Evolutionary conservation across 2,797 vertebrate species (phyloP).

Genomic region (Octomys mimax): DNA sequence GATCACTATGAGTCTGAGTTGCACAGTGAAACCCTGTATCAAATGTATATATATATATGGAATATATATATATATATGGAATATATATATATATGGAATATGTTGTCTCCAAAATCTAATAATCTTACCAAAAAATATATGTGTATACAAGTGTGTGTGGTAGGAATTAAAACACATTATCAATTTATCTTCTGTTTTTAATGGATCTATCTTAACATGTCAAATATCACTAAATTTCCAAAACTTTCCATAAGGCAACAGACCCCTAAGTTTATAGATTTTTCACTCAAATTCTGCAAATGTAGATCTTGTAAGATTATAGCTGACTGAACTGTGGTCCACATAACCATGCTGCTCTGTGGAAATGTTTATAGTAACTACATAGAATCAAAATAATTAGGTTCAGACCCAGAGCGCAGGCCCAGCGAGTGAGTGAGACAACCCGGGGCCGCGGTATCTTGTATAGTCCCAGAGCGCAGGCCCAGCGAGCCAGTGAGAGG

Average conservation of each 20-base stretch:
- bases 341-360: not conserved
- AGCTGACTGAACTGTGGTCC: not conserved
- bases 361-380: not conserved
- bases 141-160: not conserved
- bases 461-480: too few relatives aligned
- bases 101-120: not conserved
- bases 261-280: not conserved
- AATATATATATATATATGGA: too few relatives aligned
- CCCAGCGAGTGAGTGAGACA: too few relatives aligned
- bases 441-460: too few relatives aligned
- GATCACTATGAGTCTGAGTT: too few relatives aligned
- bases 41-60: too few relatives aligned
- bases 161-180: not conserved
- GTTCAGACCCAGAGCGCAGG: too few relatives aligned
- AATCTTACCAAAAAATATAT: not conserved
- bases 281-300: not conserved
- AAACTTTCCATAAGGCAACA: not conserved
- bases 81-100: not conserved
- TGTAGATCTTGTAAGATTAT: not conserved
- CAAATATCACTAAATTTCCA: not conserved
- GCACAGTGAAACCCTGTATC: too few relatives aligned
- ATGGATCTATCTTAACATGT: not conserved
- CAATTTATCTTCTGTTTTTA: constrained; percentile 22
- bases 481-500: too few relatives aligned
- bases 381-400: not conserved